A percentile compares a stretch with the other conserved stretches of the same genome.
Evolutionary conservation across 1,140 invertebrate genomes (phyloP).

Genomic region (Drosophila asahinai): DNA sequence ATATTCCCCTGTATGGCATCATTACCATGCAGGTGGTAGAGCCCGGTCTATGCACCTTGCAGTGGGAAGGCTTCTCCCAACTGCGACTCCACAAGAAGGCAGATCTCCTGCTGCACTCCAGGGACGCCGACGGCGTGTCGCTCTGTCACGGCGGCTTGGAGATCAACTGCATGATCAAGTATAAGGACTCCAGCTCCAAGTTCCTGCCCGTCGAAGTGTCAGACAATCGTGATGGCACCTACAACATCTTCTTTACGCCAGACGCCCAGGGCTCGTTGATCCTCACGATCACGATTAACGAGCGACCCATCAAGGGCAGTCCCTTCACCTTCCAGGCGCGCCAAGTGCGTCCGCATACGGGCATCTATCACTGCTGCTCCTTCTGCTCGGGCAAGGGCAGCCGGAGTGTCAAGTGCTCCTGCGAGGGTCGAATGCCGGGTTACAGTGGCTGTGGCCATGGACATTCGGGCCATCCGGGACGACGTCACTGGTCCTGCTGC

Average conservation of each 20-base stretch:
- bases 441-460: slow-evolving; percentile 93
- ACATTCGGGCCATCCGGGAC: slow-evolving; percentile 91
- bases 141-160: slow-evolving; percentile 86
- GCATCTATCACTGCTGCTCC: slow-evolving; percentile 92
- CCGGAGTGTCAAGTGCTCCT: slow-evolving; percentile 89
- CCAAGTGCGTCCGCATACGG: slow-evolving; percentile 87
- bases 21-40: slow-evolving; percentile 87
- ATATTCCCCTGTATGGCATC: slow-evolving; percentile 86
- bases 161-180: slow-evolving; percentile 85
- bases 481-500: slow-evolving; percentile 93
- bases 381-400: slow-evolving; percentile 92
- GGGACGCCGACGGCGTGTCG: slow-evolving; percentile 86
- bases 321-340: slow-evolving; percentile 87
- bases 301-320: slow-evolving; percentile 88
- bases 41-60: slow-evolving; percentile 86
- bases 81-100: slow-evolving; percentile 85
- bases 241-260: slow-evolving; percentile 87
- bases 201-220: slow-evolving; percentile 85
- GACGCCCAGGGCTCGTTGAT: slow-evolving; percentile 87
- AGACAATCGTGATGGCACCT: slow-evolving; percentile 88
- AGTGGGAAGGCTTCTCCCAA: slow-evolving; percentile 85
- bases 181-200: slow-evolving; percentile 81
- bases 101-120: slow-evolving; percentile 86
- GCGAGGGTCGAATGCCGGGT: slow-evolving; percentile 89
- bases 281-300: slow-evolving; percentile 87